Evolutionary conservation across 2,888 invertebrate genomes (phyloP).

Genomic region (Chrysolina oricalcia): DNA sequence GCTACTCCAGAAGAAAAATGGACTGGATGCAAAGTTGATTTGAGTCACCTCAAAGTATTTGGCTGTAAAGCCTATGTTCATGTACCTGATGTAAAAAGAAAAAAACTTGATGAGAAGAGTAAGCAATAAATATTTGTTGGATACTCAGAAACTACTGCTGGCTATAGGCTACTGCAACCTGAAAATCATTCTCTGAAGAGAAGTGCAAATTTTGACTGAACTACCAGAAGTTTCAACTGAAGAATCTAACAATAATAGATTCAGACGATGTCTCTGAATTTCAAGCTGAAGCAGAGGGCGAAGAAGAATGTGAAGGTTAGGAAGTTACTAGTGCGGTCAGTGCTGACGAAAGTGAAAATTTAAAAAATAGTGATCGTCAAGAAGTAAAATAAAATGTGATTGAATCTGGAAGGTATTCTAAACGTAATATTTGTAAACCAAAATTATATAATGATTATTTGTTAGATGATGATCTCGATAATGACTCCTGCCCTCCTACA

Average conservation of each 20-base stretch:
- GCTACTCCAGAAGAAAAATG: no score
- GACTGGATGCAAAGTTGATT: no score
- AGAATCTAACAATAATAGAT: neutral
- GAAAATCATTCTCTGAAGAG: conserved; percentile 34
- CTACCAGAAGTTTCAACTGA: neutral
- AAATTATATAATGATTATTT: conserved; percentile 13
- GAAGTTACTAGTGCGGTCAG: neutral
- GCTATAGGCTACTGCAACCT: conserved; percentile 49
- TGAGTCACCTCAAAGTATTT: no score
- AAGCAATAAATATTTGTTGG: conserved; percentile 2
- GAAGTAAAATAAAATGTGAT: neutral
- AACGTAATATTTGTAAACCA: no score
- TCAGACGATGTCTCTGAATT: no score
- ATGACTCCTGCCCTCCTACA: neutral
- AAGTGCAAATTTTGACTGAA: no score
- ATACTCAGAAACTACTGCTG: conserved; percentile 31
- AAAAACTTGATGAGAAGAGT: conserved; percentile 35
- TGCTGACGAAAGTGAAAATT: conserved; percentile 14
- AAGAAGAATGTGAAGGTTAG: neutral
- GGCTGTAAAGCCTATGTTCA: conserved; percentile 23
- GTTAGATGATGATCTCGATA: neutral
- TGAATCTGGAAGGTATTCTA: conserved; percentile 26
- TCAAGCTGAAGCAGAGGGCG: conserved; percentile 1
- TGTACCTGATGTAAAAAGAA: conserved; percentile 35
- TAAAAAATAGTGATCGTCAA: neutral